Evolutionary conservation across 1,140 invertebrate genomes (phyloP).

Genomic region (Melipona quadrifasciata): DNA sequence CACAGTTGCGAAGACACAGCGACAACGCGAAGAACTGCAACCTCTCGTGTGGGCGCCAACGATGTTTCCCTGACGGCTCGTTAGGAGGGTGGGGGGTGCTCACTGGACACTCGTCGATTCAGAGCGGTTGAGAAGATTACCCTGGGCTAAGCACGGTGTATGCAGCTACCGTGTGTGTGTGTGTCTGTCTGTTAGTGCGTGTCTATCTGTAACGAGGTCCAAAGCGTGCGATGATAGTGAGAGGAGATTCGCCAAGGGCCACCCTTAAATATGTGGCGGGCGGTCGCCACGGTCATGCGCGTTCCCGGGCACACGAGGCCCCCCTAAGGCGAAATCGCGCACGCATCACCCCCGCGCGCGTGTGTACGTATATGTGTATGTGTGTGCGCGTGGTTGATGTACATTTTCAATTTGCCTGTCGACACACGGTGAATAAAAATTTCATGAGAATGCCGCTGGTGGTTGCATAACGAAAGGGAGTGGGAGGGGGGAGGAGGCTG

Average conservation of each 20-base stretch:
- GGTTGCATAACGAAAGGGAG: conserved; percentile 2
- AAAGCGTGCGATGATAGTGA: conserved; percentile 65
- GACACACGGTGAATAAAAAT: conserved; percentile 47
- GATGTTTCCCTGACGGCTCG: neutral
- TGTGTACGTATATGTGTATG: too few relatives aligned
- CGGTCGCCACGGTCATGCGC: conserved; percentile 69
- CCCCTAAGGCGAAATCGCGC: conserved; percentile 58
- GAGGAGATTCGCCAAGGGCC: conserved; percentile 65
- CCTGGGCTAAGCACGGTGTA: too few relatives aligned
- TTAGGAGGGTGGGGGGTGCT: too few relatives aligned
- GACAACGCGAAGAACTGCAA: neutral
- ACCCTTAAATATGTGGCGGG: conserved; percentile 74
- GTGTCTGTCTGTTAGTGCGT: too few relatives aligned
- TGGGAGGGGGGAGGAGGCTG: too few relatives aligned
- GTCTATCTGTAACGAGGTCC: conserved; percentile 34
- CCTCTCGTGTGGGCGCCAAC: neutral
- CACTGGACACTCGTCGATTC: neutral
- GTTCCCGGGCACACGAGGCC: conserved; percentile 53
- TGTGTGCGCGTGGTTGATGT: conserved; percentile 9
- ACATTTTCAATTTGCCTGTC: conserved; percentile 46
- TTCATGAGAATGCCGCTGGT: conserved; percentile 28
- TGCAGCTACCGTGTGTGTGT: too few relatives aligned
- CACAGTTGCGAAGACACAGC: neutral
- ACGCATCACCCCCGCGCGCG: conserved; percentile 52
- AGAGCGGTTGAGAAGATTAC: too few relatives aligned